phyloP scores from a whole-genome alignment of 1,140 invertebrate genomes.

The Heliothis subflexa region DNA sequence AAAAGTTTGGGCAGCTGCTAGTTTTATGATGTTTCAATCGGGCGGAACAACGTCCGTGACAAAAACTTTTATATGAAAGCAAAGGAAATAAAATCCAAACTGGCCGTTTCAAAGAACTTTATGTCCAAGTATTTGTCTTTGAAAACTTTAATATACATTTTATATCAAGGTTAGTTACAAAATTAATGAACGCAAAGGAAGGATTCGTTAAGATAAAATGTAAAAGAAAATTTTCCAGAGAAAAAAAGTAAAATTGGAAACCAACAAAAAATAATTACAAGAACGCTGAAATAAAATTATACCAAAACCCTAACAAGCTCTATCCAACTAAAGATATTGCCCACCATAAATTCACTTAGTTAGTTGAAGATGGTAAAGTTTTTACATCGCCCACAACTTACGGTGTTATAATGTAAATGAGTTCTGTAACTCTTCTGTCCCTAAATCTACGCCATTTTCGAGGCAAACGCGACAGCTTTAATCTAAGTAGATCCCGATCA shows the following conservation, averaged over 20 bases:
- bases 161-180: no score
- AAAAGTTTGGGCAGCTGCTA: slow-evolving; percentile 14
- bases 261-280: neutral
- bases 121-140: no score
- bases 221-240: no score
- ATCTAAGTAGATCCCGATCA: slow-evolving; percentile 49
- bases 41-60: slow-evolving; percentile 22
- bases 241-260: no score
- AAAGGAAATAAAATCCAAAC: neutral
- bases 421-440: slow-evolving; percentile 68
- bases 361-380: slow-evolving; percentile 71
- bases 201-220: no score
- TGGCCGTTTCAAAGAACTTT: neutral
- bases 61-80: slow-evolving; percentile 13
- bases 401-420: slow-evolving; percentile 79
- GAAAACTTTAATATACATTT: no score
- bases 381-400: slow-evolving; percentile 74
- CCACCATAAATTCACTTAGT: slow-evolving; percentile 75
- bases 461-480: slow-evolving; percentile 52
- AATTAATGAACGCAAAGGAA: no score
- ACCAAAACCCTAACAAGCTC: slow-evolving; percentile 4
- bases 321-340: slow-evolving; percentile 64
- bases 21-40: slow-evolving; percentile 30
- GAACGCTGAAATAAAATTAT: neutral
- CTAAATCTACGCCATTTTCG: slow-evolving; percentile 65